Evolutionary conservation across 2,888 invertebrate genomes (phyloP), one percentile per base, ranked within the genome.

Genomic region (Diploptera punctata): DNA sequence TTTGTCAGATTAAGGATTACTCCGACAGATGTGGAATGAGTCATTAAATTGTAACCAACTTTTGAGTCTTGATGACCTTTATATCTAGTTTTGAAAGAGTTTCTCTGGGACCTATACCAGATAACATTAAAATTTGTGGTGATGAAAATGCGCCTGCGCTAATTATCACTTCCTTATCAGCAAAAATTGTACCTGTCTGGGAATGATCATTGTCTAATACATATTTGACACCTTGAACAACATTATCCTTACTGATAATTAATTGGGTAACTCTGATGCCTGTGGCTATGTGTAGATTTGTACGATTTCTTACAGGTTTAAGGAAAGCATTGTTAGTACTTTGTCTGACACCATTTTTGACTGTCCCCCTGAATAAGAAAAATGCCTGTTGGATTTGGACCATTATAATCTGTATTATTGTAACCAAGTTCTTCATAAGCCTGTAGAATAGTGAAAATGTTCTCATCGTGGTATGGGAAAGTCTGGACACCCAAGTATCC

Each of bases 391-490:
- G 21, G 21, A 38, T 24, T 65, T 2, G 24, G 21, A 5, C 24
- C 62, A n/a, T 24, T 43, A 18, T 43, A 21, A 7, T 38, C 43
- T 16, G 16, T 19, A 13, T 24, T 2, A 13, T 13, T 5, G 38
- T 21, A 65, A 2, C 62, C 62, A 4, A 65, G 24, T 24, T 65
- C 62, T 38, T 65, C 19, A 7, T 19, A 33, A 18, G 43, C 62
- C 1, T 65, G 9, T 0, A 65, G 13, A 2, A 65, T 10, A n/a
- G 26, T 16, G 3, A 9, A 7, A 16, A 43, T 13, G 16, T 43
- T 43, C 16, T 16, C 3, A n/a, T 65, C 62, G 0, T 38, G 10
- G n/a, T n/a, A n/a, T 1, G 38, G 43, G 43, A 24, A 65, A 4
- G 16, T 21, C 2, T 16, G 43, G 1, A 43, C 38, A n/a, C 7